Base-by-base conservation (phyloP, 2,797 vertebrate species). In the Heliangelus exortis region DNA sequence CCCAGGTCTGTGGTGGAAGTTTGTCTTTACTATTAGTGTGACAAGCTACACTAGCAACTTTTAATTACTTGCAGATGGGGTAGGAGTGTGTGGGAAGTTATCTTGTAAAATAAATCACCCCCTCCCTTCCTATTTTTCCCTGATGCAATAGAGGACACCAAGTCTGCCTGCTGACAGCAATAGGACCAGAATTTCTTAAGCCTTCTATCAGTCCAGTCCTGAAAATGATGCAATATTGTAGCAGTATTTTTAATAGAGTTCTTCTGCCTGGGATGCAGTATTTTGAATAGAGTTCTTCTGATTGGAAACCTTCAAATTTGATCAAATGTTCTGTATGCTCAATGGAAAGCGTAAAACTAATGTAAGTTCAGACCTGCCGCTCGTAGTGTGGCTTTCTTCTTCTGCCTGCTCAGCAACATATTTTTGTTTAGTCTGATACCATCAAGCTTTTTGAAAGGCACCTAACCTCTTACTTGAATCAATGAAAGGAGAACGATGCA, bases 1-100 rank as follows among this genome's bases (percentile, higher is more conserved):
- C 87, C 29, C 36, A 71, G 31, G 25, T 79, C 65, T 61, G 36
- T 53, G 47, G n/a, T 68, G 54, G 54, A 84, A 54, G 21, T 48
- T 78, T 87, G 72, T 75, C 89, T 85, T 51, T 43, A 54, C 50
- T 80, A 68, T 43, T n/a, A 45, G 55, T 29, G 23, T 78, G 66
- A 69, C 67, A 73, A 91, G 71, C 76, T 72, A 47, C 53, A 61
- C 29, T 21, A 81, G 53, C 45, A 82, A 82, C 41, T 86, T 95
- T 39, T 92, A 94, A 88, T 88, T 92, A 91, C 59, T 80, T 96
- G 69, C 53, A 86, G 83, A 86, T 67, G 74, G 36, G 22, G 34
- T 71, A 74, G 43, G 63, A 87, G 23, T 22, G 19, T 65, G 43
- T 48, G 57, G 14, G 29, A 66, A 93, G 58, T 67, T 88, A 7